Evolutionary conservation across 2,797 vertebrate species (phyloP), one percentile per base, ranked within the genome.

Genomic region (Fistularia tabacaria): DNA sequence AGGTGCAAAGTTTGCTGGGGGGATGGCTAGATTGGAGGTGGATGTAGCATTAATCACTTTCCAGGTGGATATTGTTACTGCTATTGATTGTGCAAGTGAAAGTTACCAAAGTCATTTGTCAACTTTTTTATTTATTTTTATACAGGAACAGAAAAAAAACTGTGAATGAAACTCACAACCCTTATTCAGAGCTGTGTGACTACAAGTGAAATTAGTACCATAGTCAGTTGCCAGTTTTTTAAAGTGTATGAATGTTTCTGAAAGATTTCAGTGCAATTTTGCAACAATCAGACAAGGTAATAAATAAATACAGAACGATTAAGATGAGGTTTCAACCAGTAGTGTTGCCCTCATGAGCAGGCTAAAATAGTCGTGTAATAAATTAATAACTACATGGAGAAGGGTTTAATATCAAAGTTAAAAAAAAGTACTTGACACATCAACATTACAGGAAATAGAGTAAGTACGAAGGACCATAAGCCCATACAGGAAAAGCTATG

Each of bases 91-190:
- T 89, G 91, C 92, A 94, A 93, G 90, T 91, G 92, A 94, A 94
- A 94, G 94, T 97, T 94, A 94, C 90, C 92, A 83, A 91, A 94
- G 90, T 92, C 90, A 93, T 94, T 95, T 93, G 91, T 95, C 91
- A 92, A 88, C 80, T 92, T 66, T 70, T 54, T 15, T 49, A 52
- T 47, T 57, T 46, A 56, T 40, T 44, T 61, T 46, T 54, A 50
- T 88, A 91, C 83, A 84, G 69, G 79, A 89, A 85, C 86, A 89
- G 64, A 69, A 69, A 79, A 10, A 49, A 57, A 67, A 64, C 59
- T 41, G 49, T 71, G 70, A 79, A 81, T 76, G 62, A 63, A 79
- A 84, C 67, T 69, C 62, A 43, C 53, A 14, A 49, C 55, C 45
- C 11, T 15, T 8, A 25, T 25, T 25, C 25, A 25, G 25, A 25